Conservation (phyloP, 1,140 invertebrate species). For the Drosophila ohnishii region DNA sequence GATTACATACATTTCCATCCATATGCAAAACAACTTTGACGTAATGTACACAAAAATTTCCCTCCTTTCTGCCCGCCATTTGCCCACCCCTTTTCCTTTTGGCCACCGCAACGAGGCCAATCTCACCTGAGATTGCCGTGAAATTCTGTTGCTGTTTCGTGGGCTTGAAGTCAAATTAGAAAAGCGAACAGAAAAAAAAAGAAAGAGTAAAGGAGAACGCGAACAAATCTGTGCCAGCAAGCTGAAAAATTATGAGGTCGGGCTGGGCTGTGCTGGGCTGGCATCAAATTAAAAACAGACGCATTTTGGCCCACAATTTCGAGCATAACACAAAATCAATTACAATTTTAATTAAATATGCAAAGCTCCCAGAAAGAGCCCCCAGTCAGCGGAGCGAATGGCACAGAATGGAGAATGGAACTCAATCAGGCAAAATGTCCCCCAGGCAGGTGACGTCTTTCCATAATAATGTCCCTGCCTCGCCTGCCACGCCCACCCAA, state of each 20-base stretch:
- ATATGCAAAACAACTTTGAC: constrained; percentile 67
- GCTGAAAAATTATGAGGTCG: constrained; percentile 75
- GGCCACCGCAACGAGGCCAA: constrained; percentile 55
- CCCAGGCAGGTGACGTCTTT: constrained; percentile 52
- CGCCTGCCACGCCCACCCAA: constrained; percentile 21
- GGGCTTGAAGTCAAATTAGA: constrained; percentile 63
- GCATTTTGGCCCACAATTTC: constrained; percentile 70
- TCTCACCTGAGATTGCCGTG: constrained; percentile 73
- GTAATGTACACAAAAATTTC: constrained; percentile 39
- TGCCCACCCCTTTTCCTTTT: constrained; percentile 24
- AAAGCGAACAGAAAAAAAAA: constrained; percentile 8
- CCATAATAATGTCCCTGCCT: constrained; percentile 40
- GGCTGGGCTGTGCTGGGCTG: constrained; percentile 48
- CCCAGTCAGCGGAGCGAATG: constrained; percentile 16
- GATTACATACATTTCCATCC: constrained; percentile 58
- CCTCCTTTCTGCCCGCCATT: not conserved
- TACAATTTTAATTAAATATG: constrained; percentile 81
- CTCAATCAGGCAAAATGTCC: constrained; percentile 70
- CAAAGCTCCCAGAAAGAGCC: constrained; percentile 58
- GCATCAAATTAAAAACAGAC: constrained; percentile 79
- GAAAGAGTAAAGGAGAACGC: constrained; percentile 11
- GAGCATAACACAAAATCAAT: constrained; percentile 80
- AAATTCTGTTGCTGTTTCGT: constrained; percentile 50
- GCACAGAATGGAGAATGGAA: constrained; percentile 46
- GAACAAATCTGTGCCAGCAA: constrained; percentile 69